These are phyloP conservation scores for Acrocyrtus sp. DNA, from an alignment of 2,888 invertebrate species.

Conservation along the genomic window DNA sequence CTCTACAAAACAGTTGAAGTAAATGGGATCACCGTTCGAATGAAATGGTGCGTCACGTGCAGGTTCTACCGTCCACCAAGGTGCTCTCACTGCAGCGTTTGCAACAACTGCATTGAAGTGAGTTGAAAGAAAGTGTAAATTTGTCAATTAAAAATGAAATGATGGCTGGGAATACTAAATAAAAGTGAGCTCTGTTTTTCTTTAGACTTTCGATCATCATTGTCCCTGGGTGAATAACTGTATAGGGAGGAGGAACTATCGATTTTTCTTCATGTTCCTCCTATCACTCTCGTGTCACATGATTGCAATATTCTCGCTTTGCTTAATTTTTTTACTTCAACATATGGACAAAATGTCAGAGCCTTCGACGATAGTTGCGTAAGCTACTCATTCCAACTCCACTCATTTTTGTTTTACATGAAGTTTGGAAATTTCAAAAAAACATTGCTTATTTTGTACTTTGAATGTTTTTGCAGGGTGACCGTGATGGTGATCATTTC, in stretches of 20 bases:
- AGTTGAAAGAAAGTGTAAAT: slow-evolving; percentile 63
- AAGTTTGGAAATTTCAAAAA: neutral
- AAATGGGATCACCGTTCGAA: slow-evolving; percentile 97
- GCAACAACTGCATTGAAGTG: slow-evolving; percentile 98
- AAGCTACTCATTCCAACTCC: slow-evolving; percentile 40
- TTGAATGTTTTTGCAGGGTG: slow-evolving; percentile 72
- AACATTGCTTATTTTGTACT: neutral
- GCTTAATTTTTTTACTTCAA: slow-evolving; percentile 90
- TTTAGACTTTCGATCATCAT: slow-evolving; percentile 98
- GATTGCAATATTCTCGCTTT: slow-evolving; percentile 95
- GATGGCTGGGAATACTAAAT: neutral
- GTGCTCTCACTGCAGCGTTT: slow-evolving; percentile 99
- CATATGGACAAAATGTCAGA: slow-evolving; percentile 83
- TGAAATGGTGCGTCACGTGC: slow-evolving; percentile 99
- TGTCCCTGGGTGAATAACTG: slow-evolving; percentile 99
- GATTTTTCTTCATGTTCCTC: slow-evolving; percentile 99
- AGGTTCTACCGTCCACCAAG: slow-evolving; percentile 99
- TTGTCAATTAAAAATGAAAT: neutral
- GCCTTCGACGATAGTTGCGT: slow-evolving; percentile 77
- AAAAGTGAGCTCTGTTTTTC: neutral
- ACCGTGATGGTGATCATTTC: slow-evolving; percentile 92
- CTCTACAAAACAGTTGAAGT: slow-evolving; percentile 98
- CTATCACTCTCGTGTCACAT: slow-evolving; percentile 96
- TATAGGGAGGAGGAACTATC: slow-evolving; percentile 96
- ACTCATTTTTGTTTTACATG: neutral